Conservation (phyloP, 1,140 invertebrate species). For the Zaprionus inermis region DNA sequence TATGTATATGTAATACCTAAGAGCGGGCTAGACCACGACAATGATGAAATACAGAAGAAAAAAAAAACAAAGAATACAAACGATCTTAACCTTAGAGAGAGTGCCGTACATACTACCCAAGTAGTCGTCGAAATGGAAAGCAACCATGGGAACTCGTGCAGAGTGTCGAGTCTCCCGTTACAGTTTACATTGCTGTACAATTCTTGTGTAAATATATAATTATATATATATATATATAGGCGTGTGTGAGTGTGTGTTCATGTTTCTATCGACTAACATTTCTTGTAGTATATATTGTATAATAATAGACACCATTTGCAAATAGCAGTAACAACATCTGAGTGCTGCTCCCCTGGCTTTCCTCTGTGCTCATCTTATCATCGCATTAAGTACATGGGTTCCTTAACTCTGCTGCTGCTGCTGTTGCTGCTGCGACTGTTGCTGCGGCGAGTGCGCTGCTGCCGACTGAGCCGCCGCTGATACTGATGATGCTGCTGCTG, state of each 20-base stretch:
- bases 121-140: conserved; percentile 33
- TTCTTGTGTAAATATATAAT: conserved; percentile 5
- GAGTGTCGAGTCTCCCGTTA: conserved; percentile 5
- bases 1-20: conserved; percentile 40
- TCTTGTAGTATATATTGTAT: conserved; percentile 38
- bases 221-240: conserved; percentile 24
- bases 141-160: conserved; percentile 20
- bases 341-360: conserved; percentile 29
- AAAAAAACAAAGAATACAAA: conserved; percentile 28
- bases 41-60: neutral
- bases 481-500: conserved; percentile 25
- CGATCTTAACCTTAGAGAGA: conserved; percentile 36
- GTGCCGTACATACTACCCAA: conserved; percentile 35
- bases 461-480: conserved; percentile 23
- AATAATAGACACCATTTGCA: conserved; percentile 75
- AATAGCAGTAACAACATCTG: conserved; percentile 57
- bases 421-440: conserved; percentile 23
- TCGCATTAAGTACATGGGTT: conserved; percentile 42
- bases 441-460: conserved; percentile 25
- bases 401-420: conserved; percentile 53
- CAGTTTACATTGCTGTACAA: conserved; percentile 30
- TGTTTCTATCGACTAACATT: conserved; percentile 49
- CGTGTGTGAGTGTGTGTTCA: conserved; percentile 7
- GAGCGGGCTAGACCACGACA: conserved; percentile 21
- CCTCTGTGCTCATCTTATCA: conserved; percentile 22